phyloP scores from a whole-genome alignment of 2,888 invertebrate genomes.

The Diadegma fenestrale region DNA sequence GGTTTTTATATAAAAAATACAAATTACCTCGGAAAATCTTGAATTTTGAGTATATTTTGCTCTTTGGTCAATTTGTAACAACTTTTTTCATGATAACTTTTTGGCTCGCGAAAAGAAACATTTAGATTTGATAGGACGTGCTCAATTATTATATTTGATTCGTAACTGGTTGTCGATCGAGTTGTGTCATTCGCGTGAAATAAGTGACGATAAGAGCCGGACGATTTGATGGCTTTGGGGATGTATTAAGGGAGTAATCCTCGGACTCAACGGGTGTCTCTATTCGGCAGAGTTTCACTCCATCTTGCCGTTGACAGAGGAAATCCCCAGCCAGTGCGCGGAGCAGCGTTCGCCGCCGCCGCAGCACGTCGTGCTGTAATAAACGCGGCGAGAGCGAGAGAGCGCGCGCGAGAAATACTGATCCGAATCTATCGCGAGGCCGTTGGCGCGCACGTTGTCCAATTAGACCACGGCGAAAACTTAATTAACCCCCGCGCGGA shows the following conservation, averaged over 20 bases:
- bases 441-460: constrained; percentile 75
- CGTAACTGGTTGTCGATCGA: neutral
- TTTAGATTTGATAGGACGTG: no score
- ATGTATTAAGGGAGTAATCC: constrained; percentile 77
- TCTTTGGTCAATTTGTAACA: no score
- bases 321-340: constrained; percentile 79
- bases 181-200: no score
- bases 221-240: neutral
- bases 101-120: no score
- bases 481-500: constrained; percentile 78
- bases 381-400: constrained; percentile 2
- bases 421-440: constrained; percentile 62
- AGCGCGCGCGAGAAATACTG: constrained; percentile 26
- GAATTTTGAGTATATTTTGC: no score
- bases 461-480: constrained; percentile 81
- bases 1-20: no score
- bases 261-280: constrained; percentile 83
- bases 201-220: neutral
- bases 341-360: constrained; percentile 69
- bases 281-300: constrained; percentile 83
- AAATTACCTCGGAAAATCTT: no score
- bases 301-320: constrained; percentile 84
- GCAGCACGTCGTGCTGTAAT: constrained; percentile 73
- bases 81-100: no score
- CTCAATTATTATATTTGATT: neutral